Percentiles rank a stretch among this genome's conserved stretches.
Evolutionary conservation across 2,113 vertebrate species (phyloP).

Genomic region (Lathamus discolor): DNA sequence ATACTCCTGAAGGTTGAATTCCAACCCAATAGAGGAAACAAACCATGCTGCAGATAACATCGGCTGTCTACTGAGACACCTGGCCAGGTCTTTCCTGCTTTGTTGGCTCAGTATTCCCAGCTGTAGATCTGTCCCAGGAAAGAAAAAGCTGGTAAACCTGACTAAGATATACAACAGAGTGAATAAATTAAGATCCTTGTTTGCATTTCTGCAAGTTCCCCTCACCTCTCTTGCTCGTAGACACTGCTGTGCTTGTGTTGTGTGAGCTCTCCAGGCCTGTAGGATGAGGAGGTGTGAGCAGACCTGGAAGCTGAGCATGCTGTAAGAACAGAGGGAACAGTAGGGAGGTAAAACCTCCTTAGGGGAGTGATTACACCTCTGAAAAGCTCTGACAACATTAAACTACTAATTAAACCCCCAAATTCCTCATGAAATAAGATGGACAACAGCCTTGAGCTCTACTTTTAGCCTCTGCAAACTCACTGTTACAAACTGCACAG

Average conservation of each 20-base stretch:
- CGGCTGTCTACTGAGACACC: neutral
- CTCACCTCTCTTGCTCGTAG: neutral
- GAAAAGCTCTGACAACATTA: neutral
- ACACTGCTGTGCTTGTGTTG: neutral
- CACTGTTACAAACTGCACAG: fast-evolving
- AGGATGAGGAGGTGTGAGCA: slow-evolving; percentile 75
- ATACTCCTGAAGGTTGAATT: neutral
- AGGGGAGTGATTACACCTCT: neutral
- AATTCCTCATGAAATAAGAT: neutral
- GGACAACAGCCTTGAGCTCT: neutral
- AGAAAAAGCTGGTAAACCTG: neutral
- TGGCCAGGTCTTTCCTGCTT: neutral
- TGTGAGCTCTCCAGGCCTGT: slow-evolving; percentile 16
- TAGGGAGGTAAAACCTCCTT: neutral
- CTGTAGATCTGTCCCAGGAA: neutral
- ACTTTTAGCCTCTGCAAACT: neutral
- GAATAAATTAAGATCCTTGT: neutral
- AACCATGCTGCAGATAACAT: neutral
- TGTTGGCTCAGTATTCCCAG: neutral
- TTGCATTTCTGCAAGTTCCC: neutral
- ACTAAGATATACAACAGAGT: neutral
- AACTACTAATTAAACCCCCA: neutral
- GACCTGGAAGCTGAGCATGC: slow-evolving; percentile 74
- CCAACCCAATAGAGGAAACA: neutral
- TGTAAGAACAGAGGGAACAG: slow-evolving; percentile 70